These are phyloP conservation scores for Macaria notata DNA, from an alignment of 2,888 invertebrate species.

Conservation along the genomic window DNA sequence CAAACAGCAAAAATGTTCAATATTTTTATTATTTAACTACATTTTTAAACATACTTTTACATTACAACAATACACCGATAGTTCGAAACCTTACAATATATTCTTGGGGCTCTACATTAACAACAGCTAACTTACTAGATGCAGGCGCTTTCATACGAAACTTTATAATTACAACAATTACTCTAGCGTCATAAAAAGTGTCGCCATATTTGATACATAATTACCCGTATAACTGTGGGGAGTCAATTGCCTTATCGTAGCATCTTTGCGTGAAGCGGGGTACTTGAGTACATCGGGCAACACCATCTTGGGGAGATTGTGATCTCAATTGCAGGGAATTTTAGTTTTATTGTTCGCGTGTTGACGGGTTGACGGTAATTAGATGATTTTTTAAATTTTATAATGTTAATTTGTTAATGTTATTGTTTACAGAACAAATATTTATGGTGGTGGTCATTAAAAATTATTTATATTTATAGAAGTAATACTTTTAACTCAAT, in stretches of 20 bases:
- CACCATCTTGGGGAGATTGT: slow-evolving; percentile 35
- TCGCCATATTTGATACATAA: slow-evolving; percentile 50
- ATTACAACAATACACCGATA: no score
- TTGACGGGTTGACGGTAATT: not conserved
- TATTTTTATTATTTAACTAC: no score
- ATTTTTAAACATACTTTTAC: no score
- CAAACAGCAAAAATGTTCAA: no score
- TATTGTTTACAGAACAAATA: no score
- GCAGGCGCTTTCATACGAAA: slow-evolving; percentile 45
- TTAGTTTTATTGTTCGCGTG: slow-evolving; percentile 14
- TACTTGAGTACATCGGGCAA: slow-evolving; percentile 37
- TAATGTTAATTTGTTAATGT: no score
- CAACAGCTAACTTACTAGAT: slow-evolving; percentile 42
- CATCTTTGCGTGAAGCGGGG: slow-evolving; percentile 49
- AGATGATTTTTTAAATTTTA: no score
- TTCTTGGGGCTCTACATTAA: not conserved
- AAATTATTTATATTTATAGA: no score
- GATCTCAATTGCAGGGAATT: slow-evolving; percentile 12
- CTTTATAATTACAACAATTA: not conserved
- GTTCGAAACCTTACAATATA: no score
- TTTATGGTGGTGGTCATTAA: no score
- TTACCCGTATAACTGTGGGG: slow-evolving; percentile 77
- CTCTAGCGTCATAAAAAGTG: slow-evolving; percentile 18
- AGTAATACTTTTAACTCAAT: no score
- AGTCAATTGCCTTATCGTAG: slow-evolving; percentile 72